phyloP scores from a whole-genome alignment of 2,797 vertebrate species.

The Synaphobranchus kaupii region DNA sequence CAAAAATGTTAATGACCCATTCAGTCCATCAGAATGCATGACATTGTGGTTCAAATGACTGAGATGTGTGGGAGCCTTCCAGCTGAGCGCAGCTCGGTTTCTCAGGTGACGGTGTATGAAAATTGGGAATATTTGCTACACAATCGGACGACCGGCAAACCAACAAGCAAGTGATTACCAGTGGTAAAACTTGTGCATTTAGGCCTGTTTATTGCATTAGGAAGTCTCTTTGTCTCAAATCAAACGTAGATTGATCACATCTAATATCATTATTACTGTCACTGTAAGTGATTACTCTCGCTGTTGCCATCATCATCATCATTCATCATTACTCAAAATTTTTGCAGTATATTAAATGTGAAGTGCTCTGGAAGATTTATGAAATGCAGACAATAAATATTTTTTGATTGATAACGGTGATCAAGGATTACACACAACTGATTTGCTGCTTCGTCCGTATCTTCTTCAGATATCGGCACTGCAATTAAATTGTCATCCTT shows the following conservation, averaged over 20 bases:
- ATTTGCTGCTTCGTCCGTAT: background rate
- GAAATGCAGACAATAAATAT: background rate
- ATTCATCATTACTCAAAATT: background rate
- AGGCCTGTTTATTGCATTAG: background rate
- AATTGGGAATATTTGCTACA: background rate
- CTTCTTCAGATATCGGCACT: background rate
- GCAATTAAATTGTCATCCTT: background rate
- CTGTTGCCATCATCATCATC: background rate
- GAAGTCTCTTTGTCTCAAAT: background rate
- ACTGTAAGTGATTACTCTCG: background rate
- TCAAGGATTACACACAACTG: background rate
- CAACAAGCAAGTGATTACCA: background rate
- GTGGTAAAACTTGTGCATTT: background rate
- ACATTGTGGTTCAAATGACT: background rate
- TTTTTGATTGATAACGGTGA: background rate
- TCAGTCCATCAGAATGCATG: background rate
- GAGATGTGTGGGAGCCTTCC: background rate
- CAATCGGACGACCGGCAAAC: background rate
- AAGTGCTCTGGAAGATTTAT: background rate
- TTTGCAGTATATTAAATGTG: background rate
- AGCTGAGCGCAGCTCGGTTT: background rate
- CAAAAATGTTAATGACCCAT: background rate
- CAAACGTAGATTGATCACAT: background rate
- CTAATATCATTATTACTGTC: background rate
- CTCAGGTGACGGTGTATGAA: background rate